A percentile compares a stretch with the other conserved stretches of the same genome.
Conservation (phyloP, 35 echinoderm and acorn worm genomes). For the Lytechinus pictus region DNA sequence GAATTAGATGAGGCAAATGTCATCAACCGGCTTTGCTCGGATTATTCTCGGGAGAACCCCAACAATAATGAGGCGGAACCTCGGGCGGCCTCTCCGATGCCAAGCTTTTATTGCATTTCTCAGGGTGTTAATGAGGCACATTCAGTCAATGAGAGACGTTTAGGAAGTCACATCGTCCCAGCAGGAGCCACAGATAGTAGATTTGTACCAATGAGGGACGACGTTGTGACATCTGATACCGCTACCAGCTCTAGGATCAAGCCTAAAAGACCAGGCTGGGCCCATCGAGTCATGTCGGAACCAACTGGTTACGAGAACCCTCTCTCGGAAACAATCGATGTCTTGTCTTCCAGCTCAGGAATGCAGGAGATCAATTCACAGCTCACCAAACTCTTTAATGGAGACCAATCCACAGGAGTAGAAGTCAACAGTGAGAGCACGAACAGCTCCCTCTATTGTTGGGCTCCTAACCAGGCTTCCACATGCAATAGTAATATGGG, state of each 20-base stretch:
- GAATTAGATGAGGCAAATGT: slow-evolving; percentile 31
- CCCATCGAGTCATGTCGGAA: slow-evolving; percentile 36
- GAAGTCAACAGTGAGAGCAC: not conserved
- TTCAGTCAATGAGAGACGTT: slow-evolving; percentile 18
- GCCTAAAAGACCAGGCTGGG: slow-evolving; percentile 35
- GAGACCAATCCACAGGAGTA: not conserved
- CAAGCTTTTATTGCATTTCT: slow-evolving; percentile 58
- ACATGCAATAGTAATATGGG: not conserved
- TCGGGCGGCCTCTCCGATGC: slow-evolving; percentile 14
- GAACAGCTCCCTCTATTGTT: slow-evolving; percentile 36
- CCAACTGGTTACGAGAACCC: slow-evolving; percentile 44
- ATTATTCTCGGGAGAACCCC: slow-evolving; percentile 33
- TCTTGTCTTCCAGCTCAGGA: slow-evolving; percentile 45
- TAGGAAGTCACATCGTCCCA: slow-evolving; percentile 15
- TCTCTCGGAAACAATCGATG: slow-evolving; percentile 34
- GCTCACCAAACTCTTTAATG: slow-evolving; percentile 33
- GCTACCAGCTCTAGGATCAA: slow-evolving; percentile 24
- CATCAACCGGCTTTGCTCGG: not conserved
- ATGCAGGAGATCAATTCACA: slow-evolving; percentile 27
- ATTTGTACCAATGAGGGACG: slow-evolving; percentile 8
- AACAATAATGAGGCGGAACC: slow-evolving; percentile 33
- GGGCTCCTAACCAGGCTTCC: slow-evolving; percentile 36
- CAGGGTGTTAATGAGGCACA: slow-evolving; percentile 50
- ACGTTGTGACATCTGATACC: not conserved
- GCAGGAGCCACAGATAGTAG: slow-evolving; percentile 5